Conservation (phyloP, 2,888 invertebrate species). For the Heliothis peltigera region DNA sequence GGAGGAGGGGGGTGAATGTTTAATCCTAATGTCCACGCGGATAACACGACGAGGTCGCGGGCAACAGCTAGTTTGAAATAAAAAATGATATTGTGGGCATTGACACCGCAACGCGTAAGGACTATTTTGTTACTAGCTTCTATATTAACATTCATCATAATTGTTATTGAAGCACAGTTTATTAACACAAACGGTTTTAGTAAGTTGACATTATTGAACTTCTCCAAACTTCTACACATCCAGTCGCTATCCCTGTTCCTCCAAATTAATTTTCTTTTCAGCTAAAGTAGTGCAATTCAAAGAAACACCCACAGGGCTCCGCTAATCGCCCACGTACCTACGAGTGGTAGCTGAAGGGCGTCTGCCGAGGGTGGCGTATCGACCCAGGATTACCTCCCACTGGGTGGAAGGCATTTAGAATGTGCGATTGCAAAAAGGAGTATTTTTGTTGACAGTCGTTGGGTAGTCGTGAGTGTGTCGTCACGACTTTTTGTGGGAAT, state of each 20-base stretch:
- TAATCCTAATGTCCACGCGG: no score
- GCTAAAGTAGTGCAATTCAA: slow-evolving; percentile 46
- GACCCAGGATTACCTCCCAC: slow-evolving; percentile 65
- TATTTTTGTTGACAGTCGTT: slow-evolving; percentile 2
- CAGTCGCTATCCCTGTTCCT: slow-evolving; percentile 14
- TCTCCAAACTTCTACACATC: slow-evolving; percentile 16
- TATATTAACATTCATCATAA: no score
- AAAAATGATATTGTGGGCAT: no score
- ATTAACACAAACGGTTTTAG: no score
- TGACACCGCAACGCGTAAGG: no score
- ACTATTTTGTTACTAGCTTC: no score
- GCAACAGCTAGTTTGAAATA: no score
- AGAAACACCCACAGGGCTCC: slow-evolving; percentile 55
- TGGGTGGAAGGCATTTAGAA: slow-evolving; percentile 45
- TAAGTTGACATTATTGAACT: no score
- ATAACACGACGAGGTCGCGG: no score
- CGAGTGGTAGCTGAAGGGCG: slow-evolving; percentile 52
- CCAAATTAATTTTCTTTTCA: slow-evolving; percentile 33
- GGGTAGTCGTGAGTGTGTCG: slow-evolving; percentile 13
- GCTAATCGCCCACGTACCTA: slow-evolving; percentile 58
- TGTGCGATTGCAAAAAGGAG: slow-evolving; percentile 13
- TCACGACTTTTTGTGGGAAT: not conserved
- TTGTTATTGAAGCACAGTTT: no score
- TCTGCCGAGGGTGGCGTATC: slow-evolving; percentile 61
- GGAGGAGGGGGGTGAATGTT: no score